Base-by-base conservation (phyloP, 2,888 invertebrate genomes). In the Glomeris marginata region DNA sequence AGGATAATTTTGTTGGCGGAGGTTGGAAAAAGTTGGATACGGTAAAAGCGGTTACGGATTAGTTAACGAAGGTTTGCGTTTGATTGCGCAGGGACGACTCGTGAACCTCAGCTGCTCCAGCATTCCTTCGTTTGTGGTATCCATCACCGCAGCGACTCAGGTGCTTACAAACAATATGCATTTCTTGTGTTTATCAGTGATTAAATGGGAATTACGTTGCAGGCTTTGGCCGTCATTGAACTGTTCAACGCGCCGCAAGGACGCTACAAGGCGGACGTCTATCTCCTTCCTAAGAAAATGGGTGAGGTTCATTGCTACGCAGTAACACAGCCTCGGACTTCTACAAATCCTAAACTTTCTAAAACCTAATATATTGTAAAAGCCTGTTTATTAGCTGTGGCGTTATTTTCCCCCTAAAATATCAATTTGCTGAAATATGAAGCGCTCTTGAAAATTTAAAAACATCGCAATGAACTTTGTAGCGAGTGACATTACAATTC, bases 261-360 rank as follows among this genome's bases (percentile, higher is more conserved):
- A 38, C 76, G 95, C 53, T 97, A 97, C 69, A 95, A 94, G 72
- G 81, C 91, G 56, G 97, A 97, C 67, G 95, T 97, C 16, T 97
- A 97, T 70, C 75, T 97, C 57, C 73, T 97, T 61, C 97, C 97
- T 47, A 97, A 97, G 73, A 97, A 97, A 72, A 94, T 97, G 95
- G 87, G 86, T 84, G 69, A 64, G 74, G 65, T 16, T 37, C 28
- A n/a, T n/a, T n/a, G n/a, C n/a, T n/a, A n/a, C n/a, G n/a, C n/a
- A n/a, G n/a, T n/a, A n/a, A n/a, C n/a, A n/a, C n/a, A n/a, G n/a
- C n/a, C n/a, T n/a, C n/a, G n/a, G n/a, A n/a, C n/a, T n/a, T n/a
- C n/a, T n/a, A n/a, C n/a, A n/a, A n/a, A n/a, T n/a, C n/a, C n/a
- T n/a, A n/a, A n/a, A n/a, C n/a, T n/a, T n/a, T n/a, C n/a, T n/a